Evolutionary conservation across 37 sponge, comb jelly and placozoan species (phyloP).

Genomic region (Beroe ovata): DNA sequence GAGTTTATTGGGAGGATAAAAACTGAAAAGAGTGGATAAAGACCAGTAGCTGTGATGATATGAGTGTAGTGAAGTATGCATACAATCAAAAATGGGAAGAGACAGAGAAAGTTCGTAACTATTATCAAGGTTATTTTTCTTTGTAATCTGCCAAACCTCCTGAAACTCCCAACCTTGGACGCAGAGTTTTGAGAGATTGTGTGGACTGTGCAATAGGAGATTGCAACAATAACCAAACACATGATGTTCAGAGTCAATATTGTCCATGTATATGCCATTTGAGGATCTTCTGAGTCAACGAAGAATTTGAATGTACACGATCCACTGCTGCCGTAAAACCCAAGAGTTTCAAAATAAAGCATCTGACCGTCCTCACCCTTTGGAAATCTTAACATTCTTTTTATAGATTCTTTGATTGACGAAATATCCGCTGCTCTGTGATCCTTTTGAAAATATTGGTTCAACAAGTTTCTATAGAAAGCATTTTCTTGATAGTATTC

Average conservation of each 20-base stretch:
- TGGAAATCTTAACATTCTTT: conserved; percentile 3
- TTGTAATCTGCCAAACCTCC: conserved; percentile 38
- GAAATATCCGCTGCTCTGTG: not conserved
- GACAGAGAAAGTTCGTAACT: conserved; percentile 29
- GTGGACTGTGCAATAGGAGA: conserved; percentile 25
- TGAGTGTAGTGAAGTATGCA: conserved; percentile 54
- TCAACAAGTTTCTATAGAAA: not conserved
- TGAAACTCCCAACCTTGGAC: not conserved
- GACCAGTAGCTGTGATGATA: not conserved
- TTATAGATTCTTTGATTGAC: not conserved
- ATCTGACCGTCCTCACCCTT: not conserved
- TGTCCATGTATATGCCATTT: conserved; percentile 13
- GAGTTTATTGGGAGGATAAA: conserved; percentile 58
- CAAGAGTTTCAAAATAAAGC: not conserved
- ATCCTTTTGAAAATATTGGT: too few relatives aligned
- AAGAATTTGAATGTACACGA: conserved; percentile 55
- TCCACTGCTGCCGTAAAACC: conserved; percentile 66
- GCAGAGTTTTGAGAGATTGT: conserved; percentile 5
- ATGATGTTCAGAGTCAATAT: not conserved
- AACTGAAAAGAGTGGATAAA: conserved; percentile 3
- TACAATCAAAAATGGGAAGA: not conserved
- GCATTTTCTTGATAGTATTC: conserved; percentile 21
- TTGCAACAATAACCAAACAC: conserved; percentile 38
- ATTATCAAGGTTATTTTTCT: conserved; percentile 46
- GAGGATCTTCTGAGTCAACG: conserved; percentile 48